Evolutionary conservation across 2,888 invertebrate species (phyloP).

Genomic region (Eristalis intricaria): DNA sequence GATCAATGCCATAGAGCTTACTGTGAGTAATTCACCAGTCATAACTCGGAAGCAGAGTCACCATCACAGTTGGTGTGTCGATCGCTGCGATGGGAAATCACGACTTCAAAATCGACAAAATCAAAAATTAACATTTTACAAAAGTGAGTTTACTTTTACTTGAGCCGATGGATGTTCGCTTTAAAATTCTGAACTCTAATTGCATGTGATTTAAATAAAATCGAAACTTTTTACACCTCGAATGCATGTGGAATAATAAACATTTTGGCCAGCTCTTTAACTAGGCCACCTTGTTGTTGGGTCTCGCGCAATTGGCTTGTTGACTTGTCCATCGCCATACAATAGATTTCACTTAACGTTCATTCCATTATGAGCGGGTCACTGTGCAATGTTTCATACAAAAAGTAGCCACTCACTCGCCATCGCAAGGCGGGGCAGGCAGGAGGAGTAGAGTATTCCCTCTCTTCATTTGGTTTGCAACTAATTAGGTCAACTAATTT

Average conservation of each 20-base stretch:
- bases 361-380: conserved; percentile 39
- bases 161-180: conserved; percentile 3
- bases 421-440: not conserved
- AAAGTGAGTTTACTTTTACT: conserved; percentile 67
- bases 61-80: not conserved
- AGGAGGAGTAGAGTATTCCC: conserved; percentile 13
- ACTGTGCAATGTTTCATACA: conserved; percentile 4
- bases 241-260: conserved; percentile 63
- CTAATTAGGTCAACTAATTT: conserved; percentile 69
- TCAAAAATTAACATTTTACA: conserved; percentile 43
- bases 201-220: conserved; percentile 61
- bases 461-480: conserved; percentile 25
- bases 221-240: conserved; percentile 61
- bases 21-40: conserved; percentile 33
- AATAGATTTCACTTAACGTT: conserved; percentile 62
- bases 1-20: conserved; percentile 47
- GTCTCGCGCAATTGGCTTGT: conserved; percentile 47
- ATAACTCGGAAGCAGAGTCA: conserved; percentile 32
- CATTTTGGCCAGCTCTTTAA: conserved; percentile 46
- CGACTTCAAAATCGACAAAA: conserved; percentile 17
- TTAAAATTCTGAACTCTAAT: conserved; percentile 48
- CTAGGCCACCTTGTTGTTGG: conserved; percentile 50
- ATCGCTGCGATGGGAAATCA: not conserved
- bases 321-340: conserved; percentile 43
- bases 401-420: not conserved